Evolutionary conservation across 2,797 vertebrate genomes (phyloP).

Genomic region (Pogoniulus pusillus): DNA sequence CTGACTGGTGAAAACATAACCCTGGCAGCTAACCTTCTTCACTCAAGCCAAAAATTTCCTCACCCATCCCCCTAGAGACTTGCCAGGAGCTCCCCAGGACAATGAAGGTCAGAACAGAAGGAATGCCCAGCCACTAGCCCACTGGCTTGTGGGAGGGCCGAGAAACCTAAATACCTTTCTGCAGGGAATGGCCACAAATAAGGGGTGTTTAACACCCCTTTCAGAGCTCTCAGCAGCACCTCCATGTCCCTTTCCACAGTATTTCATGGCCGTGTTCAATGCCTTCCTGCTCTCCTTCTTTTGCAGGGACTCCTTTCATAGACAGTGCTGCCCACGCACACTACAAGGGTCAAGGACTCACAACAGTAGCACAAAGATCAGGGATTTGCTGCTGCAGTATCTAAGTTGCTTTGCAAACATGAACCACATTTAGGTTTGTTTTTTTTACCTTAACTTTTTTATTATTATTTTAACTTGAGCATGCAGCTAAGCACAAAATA

Average conservation of each 20-base stretch:
- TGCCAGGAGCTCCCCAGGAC: neutral
- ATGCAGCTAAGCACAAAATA: neutral
- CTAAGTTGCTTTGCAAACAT: neutral
- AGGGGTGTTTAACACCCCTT: neutral
- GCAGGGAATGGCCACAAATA: rapidly evolving
- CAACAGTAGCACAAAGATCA: neutral
- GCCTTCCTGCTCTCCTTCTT: neutral
- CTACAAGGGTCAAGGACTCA: neutral
- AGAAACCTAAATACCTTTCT: neutral
- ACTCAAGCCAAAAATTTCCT: neutral
- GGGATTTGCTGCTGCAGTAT: neutral
- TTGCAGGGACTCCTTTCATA: neutral
- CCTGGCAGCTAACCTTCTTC: neutral
- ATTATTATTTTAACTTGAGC: neutral
- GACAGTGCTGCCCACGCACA: neutral
- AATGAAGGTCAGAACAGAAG: neutral
- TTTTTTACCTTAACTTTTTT: neutral
- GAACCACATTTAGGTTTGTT: neutral
- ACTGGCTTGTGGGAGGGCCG: rapidly evolving
- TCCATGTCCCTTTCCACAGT: rapidly evolving
- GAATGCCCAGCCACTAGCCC: neutral
- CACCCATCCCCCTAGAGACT: neutral
- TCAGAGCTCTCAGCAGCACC: neutral
- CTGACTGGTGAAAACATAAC: neutral
- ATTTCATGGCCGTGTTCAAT: neutral